A percentile compares a stretch with the other conserved stretches of the same genome.
phyloP scores from a whole-genome alignment of 2,797 vertebrate genomes.

The Xenops minutus region DNA sequence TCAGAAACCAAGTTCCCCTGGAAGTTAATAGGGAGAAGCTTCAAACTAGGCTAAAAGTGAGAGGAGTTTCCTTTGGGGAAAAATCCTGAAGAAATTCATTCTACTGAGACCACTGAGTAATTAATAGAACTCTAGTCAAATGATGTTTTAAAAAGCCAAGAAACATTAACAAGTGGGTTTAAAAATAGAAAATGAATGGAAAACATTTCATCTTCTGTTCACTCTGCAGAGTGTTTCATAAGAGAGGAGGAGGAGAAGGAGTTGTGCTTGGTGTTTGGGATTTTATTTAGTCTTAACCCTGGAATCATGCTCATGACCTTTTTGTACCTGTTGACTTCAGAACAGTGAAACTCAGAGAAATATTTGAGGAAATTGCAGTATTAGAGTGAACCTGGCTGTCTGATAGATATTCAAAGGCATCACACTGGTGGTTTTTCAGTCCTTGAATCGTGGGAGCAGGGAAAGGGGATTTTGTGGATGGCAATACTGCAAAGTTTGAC shows the following conservation, averaged over 20 bases:
- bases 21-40: background rate
- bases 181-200: constrained; percentile 49
- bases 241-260: constrained; percentile 20
- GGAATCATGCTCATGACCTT: background rate
- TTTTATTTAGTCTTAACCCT: constrained; percentile 27
- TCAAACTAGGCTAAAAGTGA: constrained; percentile 26
- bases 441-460: background rate
- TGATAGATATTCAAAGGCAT: background rate
- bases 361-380: background rate
- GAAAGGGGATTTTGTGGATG: background rate
- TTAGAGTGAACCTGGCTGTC: background rate
- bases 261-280: background rate
- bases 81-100: constrained; percentile 12
- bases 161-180: constrained; percentile 30
- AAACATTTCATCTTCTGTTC: constrained; percentile 22
- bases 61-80: background rate
- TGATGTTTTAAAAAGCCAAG: constrained; percentile 32
- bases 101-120: background rate
- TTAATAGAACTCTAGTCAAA: constrained; percentile 30
- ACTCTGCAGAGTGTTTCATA: constrained; percentile 20
- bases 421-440: background rate
- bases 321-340: background rate
- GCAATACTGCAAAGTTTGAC: background rate
- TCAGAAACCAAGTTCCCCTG: background rate
- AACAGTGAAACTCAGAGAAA: background rate